A percentile compares a stretch with the other conserved stretches of the same genome.
Conservation (phyloP, 2,113 vertebrate species). For the Rallus limicola region DNA sequence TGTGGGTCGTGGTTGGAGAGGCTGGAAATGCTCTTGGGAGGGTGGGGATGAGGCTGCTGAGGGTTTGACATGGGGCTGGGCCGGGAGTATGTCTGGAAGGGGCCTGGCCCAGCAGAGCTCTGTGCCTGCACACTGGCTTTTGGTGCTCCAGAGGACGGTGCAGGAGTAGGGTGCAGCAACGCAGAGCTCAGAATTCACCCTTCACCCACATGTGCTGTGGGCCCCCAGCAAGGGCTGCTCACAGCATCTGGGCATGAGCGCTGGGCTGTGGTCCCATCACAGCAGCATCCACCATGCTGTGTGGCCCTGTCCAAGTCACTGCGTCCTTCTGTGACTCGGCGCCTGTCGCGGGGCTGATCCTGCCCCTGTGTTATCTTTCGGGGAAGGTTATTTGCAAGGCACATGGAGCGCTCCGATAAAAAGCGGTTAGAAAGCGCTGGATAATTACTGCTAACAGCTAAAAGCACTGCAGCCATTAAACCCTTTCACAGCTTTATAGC, state of each 20-base stretch:
- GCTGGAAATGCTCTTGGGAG: neutral
- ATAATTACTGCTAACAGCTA: conserved; percentile 45
- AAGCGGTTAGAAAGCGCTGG: neutral
- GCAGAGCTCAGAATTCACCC: neutral
- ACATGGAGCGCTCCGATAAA: neutral
- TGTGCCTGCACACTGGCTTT: too few species aligned
- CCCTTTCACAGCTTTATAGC: conserved; percentile 17
- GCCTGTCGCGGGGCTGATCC: neutral
- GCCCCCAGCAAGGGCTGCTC: neutral
- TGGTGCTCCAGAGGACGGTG: too few species aligned
- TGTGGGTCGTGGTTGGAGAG: neutral
- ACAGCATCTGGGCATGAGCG: neutral
- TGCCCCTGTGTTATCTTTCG: neutral
- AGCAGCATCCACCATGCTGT: neutral
- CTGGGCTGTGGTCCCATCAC: neutral
- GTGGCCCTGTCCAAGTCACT: neutral
- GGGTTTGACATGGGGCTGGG: neutral
- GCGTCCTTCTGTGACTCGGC: conserved; percentile 19
- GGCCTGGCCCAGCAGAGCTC: too few species aligned
- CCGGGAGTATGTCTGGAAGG: neutral
- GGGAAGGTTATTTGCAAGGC: neutral
- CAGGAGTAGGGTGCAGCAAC: neutral
- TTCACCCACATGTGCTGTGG: neutral
- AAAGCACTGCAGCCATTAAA: conserved; percentile 35
- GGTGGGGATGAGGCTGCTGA: neutral